Base-by-base conservation (phyloP, 2,113 vertebrate species). In the Neolamprologus variostigma region DNA sequence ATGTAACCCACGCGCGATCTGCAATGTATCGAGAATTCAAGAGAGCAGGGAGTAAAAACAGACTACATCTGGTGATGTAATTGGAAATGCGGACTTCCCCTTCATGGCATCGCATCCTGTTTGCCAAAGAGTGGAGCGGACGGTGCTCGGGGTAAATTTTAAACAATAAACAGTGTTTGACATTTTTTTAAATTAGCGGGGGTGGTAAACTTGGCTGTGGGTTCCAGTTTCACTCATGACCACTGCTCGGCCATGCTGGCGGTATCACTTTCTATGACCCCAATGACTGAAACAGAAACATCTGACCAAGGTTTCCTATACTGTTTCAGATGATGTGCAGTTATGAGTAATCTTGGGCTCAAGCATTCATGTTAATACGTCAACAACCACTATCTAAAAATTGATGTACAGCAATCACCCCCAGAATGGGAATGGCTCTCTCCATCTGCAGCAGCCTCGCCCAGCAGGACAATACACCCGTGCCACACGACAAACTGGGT, bases 61-160 rank as follows among this genome's bases (percentile, higher is more conserved):
- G n/a, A 79, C 81, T 59, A 45, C 40, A 37, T 21, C 11, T 3
- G 26, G 33, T 85, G 57, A 85, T 85, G 63, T 79, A 42, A 86
- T 12, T 51, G 79, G 79, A 83, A 78, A 66, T 13, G 33, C 3
- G 2, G 79, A 73, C 83, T 88, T 91, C 81, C 73, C 45, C 78
- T 84, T 63, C 51, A 79, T 82, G 73, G 57, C 73, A 51, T 81
- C 26, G 51, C 85, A 86, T 94, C 90, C 86, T 80, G 83, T 86
- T 86, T 80, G 83, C 37, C 50, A 10, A n/a, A 9, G 51, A 89
- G 51, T 37, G 4, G 16, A 81, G 33, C 8, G 28, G 54, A 66
- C 17, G 33, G 59, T 1, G 28, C 28, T 61, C 5, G 23, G 28
- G 26, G 3, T 19, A 55, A 55, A 28, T 21, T 21, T 45, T 81